Evolutionary conservation across 2,113 vertebrate genomes (phyloP).

Genomic region (Circaetus cinerascens): DNA sequence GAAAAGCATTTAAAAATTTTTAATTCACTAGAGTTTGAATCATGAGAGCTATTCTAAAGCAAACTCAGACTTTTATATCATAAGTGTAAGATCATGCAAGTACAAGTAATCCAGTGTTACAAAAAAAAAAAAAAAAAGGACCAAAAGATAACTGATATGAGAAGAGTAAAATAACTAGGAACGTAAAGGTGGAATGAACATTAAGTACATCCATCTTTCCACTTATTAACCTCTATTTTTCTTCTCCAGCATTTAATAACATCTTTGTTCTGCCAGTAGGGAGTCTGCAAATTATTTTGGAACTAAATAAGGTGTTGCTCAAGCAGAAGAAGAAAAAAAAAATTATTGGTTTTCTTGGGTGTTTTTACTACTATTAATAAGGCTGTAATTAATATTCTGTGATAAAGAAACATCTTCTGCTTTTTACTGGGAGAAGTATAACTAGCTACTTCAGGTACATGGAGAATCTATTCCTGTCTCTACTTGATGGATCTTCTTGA

Average conservation of each 20-base stretch:
- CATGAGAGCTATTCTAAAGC: background rate
- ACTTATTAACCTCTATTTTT: background rate
- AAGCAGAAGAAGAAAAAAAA: background rate
- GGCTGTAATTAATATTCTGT: background rate
- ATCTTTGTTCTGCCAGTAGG: background rate
- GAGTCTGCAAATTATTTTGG: background rate
- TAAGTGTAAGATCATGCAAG: background rate
- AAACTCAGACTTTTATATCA: background rate
- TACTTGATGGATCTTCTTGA: background rate
- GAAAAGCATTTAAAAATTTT: background rate
- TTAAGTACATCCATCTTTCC: background rate
- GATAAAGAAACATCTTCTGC: background rate
- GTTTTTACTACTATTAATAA: background rate
- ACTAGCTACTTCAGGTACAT: background rate
- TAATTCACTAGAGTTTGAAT: background rate
- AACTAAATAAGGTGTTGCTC: background rate
- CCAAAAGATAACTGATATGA: background rate
- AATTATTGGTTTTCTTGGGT: fast-evolving
- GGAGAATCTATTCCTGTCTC: background rate
- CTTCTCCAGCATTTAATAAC: background rate
- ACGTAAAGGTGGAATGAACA: background rate
- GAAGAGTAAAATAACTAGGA: background rate
- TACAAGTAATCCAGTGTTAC: background rate
- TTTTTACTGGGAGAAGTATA: background rate
- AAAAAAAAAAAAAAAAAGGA: background rate